A percentile compares a stretch with the other conserved stretches of the same genome.
Evolutionary conservation across 1,140 invertebrate species (phyloP).

Genomic region (silkworm (Bombyx mori)): ASM3026992v2 NC_085134.1:9154501-9155000

Average conservation of each 20-base stretch:
- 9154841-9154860: constrained; percentile 9
- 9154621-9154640: too few relatives aligned
- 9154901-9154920: constrained; percentile 1
- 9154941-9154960: constrained; percentile 9
- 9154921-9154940: constrained; percentile 2
- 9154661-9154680: constrained; percentile 3
- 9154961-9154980: constrained; percentile 14
- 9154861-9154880: constrained; percentile 5
- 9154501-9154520: constrained; percentile 4
- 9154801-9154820: constrained; percentile 5
- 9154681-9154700: constrained; percentile 6
- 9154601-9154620: not conserved
- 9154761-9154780: constrained; percentile 7
- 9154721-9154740: constrained; percentile 1
- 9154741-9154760: not conserved
- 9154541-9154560: not conserved
- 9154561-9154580: constrained; percentile 1
- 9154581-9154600: not conserved
- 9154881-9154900: constrained; percentile 1
- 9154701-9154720: not conserved
- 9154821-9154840: constrained; percentile 4
- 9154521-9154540: not conserved
- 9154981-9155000: not conserved
- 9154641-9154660: constrained; percentile 5
- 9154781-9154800: constrained; percentile 9